Base-by-base conservation (phyloP, 2,888 invertebrate genomes). In the Synergus umbraculus region DNA sequence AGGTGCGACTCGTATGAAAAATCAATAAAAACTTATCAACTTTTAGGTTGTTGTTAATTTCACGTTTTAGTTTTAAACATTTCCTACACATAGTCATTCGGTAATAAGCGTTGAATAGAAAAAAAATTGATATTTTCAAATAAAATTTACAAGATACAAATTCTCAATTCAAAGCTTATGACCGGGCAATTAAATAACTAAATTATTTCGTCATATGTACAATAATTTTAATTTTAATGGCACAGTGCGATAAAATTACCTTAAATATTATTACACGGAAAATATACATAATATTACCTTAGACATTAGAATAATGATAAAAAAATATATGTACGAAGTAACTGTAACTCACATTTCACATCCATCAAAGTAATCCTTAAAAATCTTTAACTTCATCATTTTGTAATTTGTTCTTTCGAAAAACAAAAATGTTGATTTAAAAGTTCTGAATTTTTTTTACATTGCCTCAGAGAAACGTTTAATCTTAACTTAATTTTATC, bases 181-280 rank as follows among this genome's bases (percentile, higher is more conserved):
- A 29, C 37, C 37, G 37, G 5, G 37, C 7, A 37, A 37, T 37
- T 15, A 29, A 29, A 7, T 29, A 64, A 64, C 29, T 22, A 7
- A 46, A 46, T 5, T 7, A 46, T 22, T 49, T 22, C 9, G 37
- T 69, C 69, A 46, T 86, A 85, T 87, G 83, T 88, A 89, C 88
- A 88, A 87, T 80, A 87, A 86, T 29, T 29, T 29, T 85, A 87
- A 86, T 86, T 87, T 83, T 81, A 88, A 89, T 89, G 89, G 89
- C 89, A 89, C 89, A 84, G 81, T 85, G 84, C 77, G 18, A 66
- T 66, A 66, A 66, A 66, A 43, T 66, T 15, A 7, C 41, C 66
- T 66, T 66, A 43, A 66, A 66, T 66, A 66, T 15, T 15, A 66
- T 43, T 41, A 43, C 18, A 66, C 37, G 29, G 15, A 69, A 69